Base-by-base conservation (phyloP, 2,888 invertebrate genomes). In the Himalopsyche japonica region DNA sequence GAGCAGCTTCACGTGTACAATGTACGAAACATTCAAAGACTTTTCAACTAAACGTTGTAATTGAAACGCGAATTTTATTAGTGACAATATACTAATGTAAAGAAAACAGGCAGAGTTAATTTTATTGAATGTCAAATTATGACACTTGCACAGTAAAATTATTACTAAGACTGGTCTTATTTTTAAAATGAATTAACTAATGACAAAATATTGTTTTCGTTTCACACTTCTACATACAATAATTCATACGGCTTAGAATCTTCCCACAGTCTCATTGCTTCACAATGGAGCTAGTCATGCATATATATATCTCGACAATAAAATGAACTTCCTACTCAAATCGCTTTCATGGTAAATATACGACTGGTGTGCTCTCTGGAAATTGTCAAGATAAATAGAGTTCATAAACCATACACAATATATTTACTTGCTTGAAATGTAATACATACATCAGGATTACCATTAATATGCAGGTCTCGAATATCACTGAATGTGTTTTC, bases 381-480 rank as follows among this genome's bases (percentile, higher is more conserved):
- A 70, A 70, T 70, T 70, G 70, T 70, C 70, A 70, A 70, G 70
- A 70, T 70, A 70, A 70, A 70, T 70, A 70, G 70, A 70, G 70
- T 70, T 70, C 70, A 70, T 70, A 70, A 70, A 70, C 70, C 70
- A 70, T 70, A 70, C 70, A 70, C 70, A 70, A 70, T 70, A 70
- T 27, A 70, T 70, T 70, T 70, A 70, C 70, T 30, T 70, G 70
- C 70, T 70, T 70, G 70, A 70, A 70, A 70, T 70, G 70, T 70
- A 70, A 70, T 70, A 70, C 70, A 70, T 70, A 70, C 70, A 70
- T 70, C 70, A 70, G 70, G 70, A 70, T 70, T 70, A 70, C 70
- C 70, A 70, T 70, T 70, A 70, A 70, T 70, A 70, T 70, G 70
- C 70, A 70, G 70, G 70, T 70, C 70, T 70, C 70, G 70, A 70